Conservation (phyloP, 1,140 invertebrate species). For the Drosophila athabasca region DNA sequence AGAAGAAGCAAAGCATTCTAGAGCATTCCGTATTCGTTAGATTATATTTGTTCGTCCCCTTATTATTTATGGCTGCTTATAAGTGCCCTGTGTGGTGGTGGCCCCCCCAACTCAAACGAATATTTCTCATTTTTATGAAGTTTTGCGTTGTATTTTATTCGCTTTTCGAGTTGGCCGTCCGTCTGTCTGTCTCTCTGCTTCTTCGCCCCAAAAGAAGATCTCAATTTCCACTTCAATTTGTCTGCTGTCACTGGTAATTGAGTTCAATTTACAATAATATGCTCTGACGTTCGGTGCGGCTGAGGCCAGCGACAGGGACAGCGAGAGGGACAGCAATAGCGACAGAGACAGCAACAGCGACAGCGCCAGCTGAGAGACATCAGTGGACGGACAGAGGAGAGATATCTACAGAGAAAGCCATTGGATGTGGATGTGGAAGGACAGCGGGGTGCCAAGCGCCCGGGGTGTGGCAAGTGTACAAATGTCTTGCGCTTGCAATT, state of each 20-base stretch:
- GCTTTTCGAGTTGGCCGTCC: slow-evolving; percentile 30
- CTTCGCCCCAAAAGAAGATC: slow-evolving; percentile 72
- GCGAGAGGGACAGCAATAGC: slow-evolving; percentile 27
- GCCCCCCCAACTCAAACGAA: slow-evolving; percentile 19
- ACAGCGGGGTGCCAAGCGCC: background rate
- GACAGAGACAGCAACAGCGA: slow-evolving; percentile 19
- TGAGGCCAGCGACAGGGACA: slow-evolving; percentile 13
- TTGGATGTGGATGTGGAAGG: too few species aligned
- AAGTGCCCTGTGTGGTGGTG: slow-evolving; percentile 10
- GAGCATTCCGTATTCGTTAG: background rate
- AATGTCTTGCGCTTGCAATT: slow-evolving; percentile 77
- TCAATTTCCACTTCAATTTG: slow-evolving; percentile 84
- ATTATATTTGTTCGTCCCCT: background rate
- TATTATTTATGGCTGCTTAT: slow-evolving; percentile 12
- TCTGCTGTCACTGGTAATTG: slow-evolving; percentile 83
- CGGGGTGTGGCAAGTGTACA: slow-evolving; percentile 57
- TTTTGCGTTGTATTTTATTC: slow-evolving; percentile 43
- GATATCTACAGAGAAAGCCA: background rate
- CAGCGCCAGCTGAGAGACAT: slow-evolving; percentile 40
- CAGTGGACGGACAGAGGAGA: background rate
- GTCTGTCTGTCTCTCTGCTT: slow-evolving; percentile 13
- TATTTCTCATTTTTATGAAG: slow-evolving; percentile 76
- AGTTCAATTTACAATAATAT: slow-evolving; percentile 83
- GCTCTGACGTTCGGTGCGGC: slow-evolving; percentile 76
- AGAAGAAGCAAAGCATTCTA: too few species aligned